These are phyloP conservation scores for Stigmatopora argus DNA, from an alignment of 2,113 vertebrate species.

Conservation along the genomic window DNA sequence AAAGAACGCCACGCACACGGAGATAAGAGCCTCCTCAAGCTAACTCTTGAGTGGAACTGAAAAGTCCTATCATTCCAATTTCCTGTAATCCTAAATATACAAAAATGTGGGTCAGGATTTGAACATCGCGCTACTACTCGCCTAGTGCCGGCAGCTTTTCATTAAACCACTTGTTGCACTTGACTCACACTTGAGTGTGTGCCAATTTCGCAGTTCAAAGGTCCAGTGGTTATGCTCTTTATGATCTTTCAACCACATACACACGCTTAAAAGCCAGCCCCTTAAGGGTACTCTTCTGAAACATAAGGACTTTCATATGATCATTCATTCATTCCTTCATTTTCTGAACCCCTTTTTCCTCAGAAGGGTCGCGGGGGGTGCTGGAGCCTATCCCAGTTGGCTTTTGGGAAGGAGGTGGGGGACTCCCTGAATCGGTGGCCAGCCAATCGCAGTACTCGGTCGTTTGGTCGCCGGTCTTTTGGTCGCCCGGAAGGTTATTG, in stretches of 20 bases:
- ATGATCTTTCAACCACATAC: not conserved
- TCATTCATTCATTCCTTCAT: not conserved
- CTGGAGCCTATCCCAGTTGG: too few species aligned
- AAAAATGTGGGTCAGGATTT: not conserved
- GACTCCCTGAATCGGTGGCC: too few species aligned
- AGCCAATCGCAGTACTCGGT: too few species aligned
- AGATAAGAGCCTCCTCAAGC: not conserved
- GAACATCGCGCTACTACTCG: not conserved
- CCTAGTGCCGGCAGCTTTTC: not conserved
- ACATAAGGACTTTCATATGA: not conserved
- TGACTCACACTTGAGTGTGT: conserved; percentile 1
- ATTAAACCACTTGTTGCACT: conserved; percentile 24
- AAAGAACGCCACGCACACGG: not conserved
- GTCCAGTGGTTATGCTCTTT: conserved; percentile 5
- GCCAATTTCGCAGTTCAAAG: conserved; percentile 30
- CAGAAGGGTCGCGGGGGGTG: too few species aligned
- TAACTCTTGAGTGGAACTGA: conserved; percentile 8
- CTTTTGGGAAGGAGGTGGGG: too few species aligned
- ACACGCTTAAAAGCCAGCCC: not conserved
- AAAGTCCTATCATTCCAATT: conserved; percentile 29
- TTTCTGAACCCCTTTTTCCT: too few species aligned
- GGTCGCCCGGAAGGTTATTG: too few species aligned
- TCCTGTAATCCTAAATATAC: conserved; percentile 1
- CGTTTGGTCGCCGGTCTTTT: too few species aligned
- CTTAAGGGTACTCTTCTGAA: not conserved